Conservation (phyloP, 2,888 invertebrate species). For the Lithophane ornitopus region DNA sequence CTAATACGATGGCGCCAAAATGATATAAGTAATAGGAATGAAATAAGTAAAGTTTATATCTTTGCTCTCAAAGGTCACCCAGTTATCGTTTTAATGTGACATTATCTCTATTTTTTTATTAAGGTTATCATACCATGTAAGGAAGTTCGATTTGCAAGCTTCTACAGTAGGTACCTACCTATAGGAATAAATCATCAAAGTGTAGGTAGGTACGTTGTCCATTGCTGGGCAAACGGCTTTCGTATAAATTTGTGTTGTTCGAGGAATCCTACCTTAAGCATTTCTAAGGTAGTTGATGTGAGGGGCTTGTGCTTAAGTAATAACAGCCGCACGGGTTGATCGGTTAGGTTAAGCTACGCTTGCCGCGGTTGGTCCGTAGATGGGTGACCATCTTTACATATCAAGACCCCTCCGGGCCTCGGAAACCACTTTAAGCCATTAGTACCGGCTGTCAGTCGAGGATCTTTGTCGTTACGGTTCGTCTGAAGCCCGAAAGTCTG, state of each 20-base stretch:
- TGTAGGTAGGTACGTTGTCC: neutral
- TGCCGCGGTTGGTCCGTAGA: too few species aligned
- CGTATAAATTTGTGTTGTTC: neutral
- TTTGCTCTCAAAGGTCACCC: slow-evolving; percentile 2
- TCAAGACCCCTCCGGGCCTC: too few species aligned
- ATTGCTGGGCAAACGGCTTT: neutral
- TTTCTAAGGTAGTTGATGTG: too few species aligned
- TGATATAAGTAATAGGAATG: neutral
- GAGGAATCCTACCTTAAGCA: neutral
- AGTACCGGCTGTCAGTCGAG: too few species aligned
- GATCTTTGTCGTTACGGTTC: too few species aligned
- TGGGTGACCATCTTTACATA: too few species aligned
- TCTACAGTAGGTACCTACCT: neutral
- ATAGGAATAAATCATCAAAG: neutral
- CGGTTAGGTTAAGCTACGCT: too few species aligned
- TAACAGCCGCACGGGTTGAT: too few species aligned
- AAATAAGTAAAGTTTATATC: neutral
- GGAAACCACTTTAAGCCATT: too few species aligned
- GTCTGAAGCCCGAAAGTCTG: too few species aligned
- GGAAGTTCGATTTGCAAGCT: slow-evolving; percentile 3
- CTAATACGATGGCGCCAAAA: slow-evolving; percentile 2
- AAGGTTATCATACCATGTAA: slow-evolving; percentile 8
- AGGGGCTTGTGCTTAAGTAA: too few species aligned
- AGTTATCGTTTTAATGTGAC: slow-evolving; percentile 4
- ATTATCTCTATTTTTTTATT: neutral